Conservation (phyloP, 2,797 vertebrate species). For the Rousettus madagascariensis region DNA sequence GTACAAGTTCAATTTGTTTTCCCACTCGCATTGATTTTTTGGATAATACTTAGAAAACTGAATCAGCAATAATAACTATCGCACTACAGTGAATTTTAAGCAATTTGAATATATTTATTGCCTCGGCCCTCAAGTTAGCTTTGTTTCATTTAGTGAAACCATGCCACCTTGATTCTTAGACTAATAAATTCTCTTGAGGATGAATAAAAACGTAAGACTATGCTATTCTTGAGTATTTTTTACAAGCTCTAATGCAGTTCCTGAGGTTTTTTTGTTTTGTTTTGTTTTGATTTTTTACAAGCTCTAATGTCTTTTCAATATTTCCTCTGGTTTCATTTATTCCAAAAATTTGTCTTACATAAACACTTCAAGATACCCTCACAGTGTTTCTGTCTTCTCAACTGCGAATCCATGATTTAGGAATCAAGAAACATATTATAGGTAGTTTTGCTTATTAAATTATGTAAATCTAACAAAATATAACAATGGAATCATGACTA, state of each 20-base stretch:
- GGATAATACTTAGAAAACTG: conserved; percentile 67
- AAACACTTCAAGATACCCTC: not conserved
- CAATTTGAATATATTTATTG: conserved; percentile 67
- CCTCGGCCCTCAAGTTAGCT: conserved; percentile 42
- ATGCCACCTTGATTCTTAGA: conserved; percentile 30
- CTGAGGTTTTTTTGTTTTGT: not conserved
- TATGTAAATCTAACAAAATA: not conserved
- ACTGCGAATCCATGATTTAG: not conserved
- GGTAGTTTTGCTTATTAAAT: not conserved
- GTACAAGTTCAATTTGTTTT: conserved; percentile 73
- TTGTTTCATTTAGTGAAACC: conserved; percentile 24
- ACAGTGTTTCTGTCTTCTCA: not conserved
- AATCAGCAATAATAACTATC: conserved; percentile 78
- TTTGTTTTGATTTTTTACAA: not conserved
- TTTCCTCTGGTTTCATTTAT: conserved; percentile 37
- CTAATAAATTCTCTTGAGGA: not conserved
- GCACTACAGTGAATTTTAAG: conserved; percentile 51
- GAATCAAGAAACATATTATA: not conserved
- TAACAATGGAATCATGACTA: not conserved
- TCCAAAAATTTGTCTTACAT: not conserved
- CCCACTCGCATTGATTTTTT: conserved; percentile 76
- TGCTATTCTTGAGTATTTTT: not conserved
- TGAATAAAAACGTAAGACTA: not conserved
- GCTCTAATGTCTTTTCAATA: not conserved
- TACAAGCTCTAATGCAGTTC: not conserved